Base-by-base conservation (phyloP, 2,113 vertebrate genomes). In the Alces alces region DNA sequence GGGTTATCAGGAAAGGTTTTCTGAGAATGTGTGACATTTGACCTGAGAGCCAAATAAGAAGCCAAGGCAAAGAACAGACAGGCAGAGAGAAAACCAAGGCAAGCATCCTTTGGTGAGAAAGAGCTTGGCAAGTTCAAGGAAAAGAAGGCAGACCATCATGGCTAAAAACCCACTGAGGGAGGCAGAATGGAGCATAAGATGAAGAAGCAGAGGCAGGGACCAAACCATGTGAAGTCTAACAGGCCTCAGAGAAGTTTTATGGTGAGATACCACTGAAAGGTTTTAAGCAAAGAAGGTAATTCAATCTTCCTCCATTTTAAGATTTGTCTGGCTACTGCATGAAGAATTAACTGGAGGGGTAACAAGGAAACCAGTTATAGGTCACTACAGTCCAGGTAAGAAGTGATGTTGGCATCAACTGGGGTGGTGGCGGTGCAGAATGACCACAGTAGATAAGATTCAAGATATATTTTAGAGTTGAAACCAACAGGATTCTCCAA, bases 241-340 rank as follows among this genome's bases (percentile, higher is more conserved):
- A 95, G 83, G 82, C 9, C n/a, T 83, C n/a, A 16, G 27, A 79
- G 33, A 73, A 86, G 16, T 90, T 12, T 95, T 21, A 90, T 85
- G 52, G 33, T 45, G 16, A 89, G 66, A 86, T 30, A 47, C 1
- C n/a, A 86, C 0, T 78, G 50, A 84, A 70, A 25, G 25, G 13
- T 89, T 88, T 85, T 86, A 96, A 93, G 27, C 61, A 86, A 60
- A 95, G 33, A 96, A 36, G 50, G 6, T 54, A 89, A 92, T n/a
- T 54, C 17, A 7, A n/a, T 82, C 58, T 89, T 55, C 36, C 27
- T 91, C 78, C 58, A 87, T 54, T 73, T 64, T 39, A 84, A 58
- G 28, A 91, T 78, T 6, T 83, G 39, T 58, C 89, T 54, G 10
- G 50, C 15, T 66, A 82, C 14, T 36, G 50, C 47, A 73, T 45